These are phyloP conservation scores for Sebastiscus albofasciatus DNA, from an alignment of 2,797 vertebrate species.

Conservation along the genomic window DNA sequence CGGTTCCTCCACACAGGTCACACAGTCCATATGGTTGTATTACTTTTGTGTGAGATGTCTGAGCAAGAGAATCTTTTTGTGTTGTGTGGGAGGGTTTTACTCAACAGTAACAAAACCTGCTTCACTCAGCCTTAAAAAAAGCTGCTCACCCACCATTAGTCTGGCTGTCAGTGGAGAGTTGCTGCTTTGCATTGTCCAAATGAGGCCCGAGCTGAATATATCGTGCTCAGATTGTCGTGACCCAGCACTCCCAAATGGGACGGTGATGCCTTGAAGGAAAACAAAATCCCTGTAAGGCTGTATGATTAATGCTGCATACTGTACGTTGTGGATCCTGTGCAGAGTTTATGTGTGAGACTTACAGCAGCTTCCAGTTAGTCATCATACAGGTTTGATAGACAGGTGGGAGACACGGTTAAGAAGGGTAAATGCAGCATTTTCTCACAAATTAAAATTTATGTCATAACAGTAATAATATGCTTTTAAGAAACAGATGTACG, in stretches of 20 bases:
- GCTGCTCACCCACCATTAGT: constrained; percentile 45
- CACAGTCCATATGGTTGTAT: constrained; percentile 33
- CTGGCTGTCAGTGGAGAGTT: constrained; percentile 33
- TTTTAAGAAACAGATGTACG: background rate
- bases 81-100: constrained; percentile 51
- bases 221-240: background rate
- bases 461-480: background rate
- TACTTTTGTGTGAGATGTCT: constrained; percentile 35
- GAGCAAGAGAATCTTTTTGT: constrained; percentile 37
- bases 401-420: background rate
- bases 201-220: constrained; percentile 1
- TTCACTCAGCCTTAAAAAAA: constrained; percentile 18
- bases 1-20: constrained; percentile 16
- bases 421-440: background rate
- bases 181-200: constrained; percentile 9
- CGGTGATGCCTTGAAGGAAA: background rate
- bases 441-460: background rate
- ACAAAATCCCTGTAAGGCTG: background rate
- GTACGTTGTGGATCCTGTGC: background rate
- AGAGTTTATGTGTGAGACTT: background rate
- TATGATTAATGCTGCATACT: constrained; percentile 10
- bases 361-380: background rate
- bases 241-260: background rate
- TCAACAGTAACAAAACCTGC: constrained; percentile 22
- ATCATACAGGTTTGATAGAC: constrained; percentile 9